Percentiles rank a stretch among this genome's conserved stretches.
Conservation (phyloP, 2,797 vertebrate species). For the Bufotes viridis region DNA sequence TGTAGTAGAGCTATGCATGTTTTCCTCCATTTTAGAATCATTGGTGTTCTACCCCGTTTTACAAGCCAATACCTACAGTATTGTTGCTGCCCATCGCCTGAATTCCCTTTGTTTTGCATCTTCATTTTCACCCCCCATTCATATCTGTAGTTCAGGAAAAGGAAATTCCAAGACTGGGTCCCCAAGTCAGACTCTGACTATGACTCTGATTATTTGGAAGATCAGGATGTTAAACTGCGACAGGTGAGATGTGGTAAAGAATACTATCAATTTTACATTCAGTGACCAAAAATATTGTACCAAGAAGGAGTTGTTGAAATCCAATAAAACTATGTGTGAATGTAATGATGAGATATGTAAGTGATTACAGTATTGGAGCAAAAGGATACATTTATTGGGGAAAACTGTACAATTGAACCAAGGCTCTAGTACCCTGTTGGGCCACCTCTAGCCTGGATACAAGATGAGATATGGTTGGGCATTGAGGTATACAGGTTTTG, state of each 20-base stretch:
- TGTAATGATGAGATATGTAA: too few species aligned
- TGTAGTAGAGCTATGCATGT: background rate
- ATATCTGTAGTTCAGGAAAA: constrained; percentile 74
- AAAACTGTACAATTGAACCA: too few species aligned
- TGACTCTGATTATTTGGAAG: constrained; percentile 69
- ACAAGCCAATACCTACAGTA: background rate
- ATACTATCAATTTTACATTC: background rate
- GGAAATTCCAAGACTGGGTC: constrained; percentile 74
- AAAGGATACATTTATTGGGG: too few species aligned
- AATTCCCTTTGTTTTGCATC: constrained; percentile 22
- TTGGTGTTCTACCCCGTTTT: background rate
- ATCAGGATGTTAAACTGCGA: constrained; percentile 73
- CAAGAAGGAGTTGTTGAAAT: too few species aligned
- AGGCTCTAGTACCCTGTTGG: too few species aligned
- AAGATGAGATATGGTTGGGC: too few species aligned
- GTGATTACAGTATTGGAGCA: too few species aligned
- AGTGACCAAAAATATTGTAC: too few species aligned
- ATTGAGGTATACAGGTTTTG: too few species aligned
- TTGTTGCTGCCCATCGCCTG: background rate
- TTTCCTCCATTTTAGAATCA: background rate
- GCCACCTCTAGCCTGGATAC: too few species aligned
- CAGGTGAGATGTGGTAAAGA: constrained; percentile 67
- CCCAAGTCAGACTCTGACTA: constrained; percentile 75
- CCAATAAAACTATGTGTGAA: too few species aligned
- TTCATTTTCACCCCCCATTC: constrained; percentile 19